Evolutionary conservation across 1,140 invertebrate species (phyloP).

Genomic region (Mya arenaria): DNA sequence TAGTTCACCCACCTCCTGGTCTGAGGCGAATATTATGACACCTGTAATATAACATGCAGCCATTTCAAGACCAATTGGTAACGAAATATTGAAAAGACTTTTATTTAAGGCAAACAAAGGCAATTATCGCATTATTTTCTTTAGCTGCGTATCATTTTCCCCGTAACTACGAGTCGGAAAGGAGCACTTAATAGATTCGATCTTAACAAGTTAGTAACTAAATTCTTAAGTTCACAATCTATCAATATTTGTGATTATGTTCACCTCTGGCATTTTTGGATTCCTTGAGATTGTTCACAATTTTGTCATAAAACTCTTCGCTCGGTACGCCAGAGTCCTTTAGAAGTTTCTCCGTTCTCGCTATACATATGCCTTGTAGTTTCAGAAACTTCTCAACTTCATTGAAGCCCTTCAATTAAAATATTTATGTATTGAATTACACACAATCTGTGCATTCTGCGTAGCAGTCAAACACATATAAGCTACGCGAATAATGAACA

Average conservation of each 20-base stretch:
- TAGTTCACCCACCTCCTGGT: conserved; percentile 96
- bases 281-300: conserved; percentile 90
- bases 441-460: not conserved
- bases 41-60: conserved; percentile 82
- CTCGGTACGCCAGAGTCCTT: conserved; percentile 97
- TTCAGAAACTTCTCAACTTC: conserved; percentile 93
- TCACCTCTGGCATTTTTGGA: conserved; percentile 94
- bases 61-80: no score
- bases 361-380: conserved; percentile 93
- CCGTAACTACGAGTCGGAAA: no score
- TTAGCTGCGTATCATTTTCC: no score
- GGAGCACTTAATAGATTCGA: no score
- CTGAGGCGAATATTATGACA: conserved; percentile 97
- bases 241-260: not conserved
- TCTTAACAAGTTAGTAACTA: no score
- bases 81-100: not conserved
- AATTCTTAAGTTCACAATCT: no score
- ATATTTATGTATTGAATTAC: no score
- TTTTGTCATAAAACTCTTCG: conserved; percentile 92
- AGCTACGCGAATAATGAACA: not conserved
- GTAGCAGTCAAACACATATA: not conserved
- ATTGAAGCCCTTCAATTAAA: conserved; percentile 91
- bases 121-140: not conserved
- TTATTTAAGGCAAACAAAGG: not conserved
- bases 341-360: conserved; percentile 95